A percentile compares a stretch with the other conserved stretches of the same genome.
These are phyloP conservation scores for Sebastes schlegelii DNA, from an alignment of 2,113 vertebrate genomes.

Conservation along the genomic window DNA sequence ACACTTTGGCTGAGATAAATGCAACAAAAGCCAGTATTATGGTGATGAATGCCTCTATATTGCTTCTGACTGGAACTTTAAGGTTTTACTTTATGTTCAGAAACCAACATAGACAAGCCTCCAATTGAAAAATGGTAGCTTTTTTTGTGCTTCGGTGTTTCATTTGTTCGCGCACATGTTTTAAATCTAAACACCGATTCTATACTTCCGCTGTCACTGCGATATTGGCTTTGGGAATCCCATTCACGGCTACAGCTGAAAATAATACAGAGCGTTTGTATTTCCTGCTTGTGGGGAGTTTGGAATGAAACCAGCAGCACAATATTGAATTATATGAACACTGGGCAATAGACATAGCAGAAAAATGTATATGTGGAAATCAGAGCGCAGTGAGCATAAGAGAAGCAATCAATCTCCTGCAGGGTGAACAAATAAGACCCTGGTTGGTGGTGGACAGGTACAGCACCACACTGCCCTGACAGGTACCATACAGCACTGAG, in stretches of 20 bases:
- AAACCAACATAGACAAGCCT: neutral
- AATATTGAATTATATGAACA: constrained; percentile 35
- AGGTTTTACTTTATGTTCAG: neutral
- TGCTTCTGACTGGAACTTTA: neutral
- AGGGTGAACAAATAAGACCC: constrained; percentile 24
- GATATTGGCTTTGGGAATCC: constrained; percentile 29
- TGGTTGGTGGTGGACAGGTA: constrained; percentile 31
- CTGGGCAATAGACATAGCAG: neutral
- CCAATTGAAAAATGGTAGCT: neutral
- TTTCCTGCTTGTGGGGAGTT: constrained; percentile 19
- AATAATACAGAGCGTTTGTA: constrained; percentile 30
- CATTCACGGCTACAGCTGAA: constrained; percentile 14
- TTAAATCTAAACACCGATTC: constrained; percentile 21
- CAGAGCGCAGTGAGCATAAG: neutral
- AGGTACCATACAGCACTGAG: constrained; percentile 67
- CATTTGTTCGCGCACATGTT: constrained; percentile 21
- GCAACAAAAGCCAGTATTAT: neutral
- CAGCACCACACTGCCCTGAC: constrained; percentile 29
- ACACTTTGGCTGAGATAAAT: neutral
- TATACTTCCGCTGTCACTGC: constrained; percentile 14
- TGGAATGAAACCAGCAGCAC: constrained; percentile 27
- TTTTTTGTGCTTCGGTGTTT: neutral
- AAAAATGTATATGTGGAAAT: constrained; percentile 3
- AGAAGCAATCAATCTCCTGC: constrained; percentile 12
- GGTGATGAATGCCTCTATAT: neutral